These are phyloP conservation scores for Kradibia gibbosae DNA, from an alignment of 1,140 invertebrate species.

Conservation along the genomic window DNA sequence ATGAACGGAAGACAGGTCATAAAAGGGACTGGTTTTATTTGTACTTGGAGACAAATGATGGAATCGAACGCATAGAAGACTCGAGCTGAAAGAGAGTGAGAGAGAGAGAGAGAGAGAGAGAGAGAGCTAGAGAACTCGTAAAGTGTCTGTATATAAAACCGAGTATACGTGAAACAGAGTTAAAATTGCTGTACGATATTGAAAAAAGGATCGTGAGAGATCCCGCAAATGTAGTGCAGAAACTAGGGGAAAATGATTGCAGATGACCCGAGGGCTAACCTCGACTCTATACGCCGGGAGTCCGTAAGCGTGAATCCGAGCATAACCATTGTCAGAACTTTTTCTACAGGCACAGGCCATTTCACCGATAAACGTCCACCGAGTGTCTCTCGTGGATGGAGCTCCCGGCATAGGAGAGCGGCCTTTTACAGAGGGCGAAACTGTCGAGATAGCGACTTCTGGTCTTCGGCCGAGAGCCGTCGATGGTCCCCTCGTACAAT, in stretches of 20 bases:
- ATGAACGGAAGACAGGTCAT: neutral
- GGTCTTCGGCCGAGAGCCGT: too few relatives aligned
- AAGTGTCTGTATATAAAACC: conserved; percentile 30
- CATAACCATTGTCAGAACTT: conserved; percentile 28
- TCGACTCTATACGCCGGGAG: conserved; percentile 33
- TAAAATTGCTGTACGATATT: conserved; percentile 38
- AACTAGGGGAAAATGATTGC: conserved; percentile 20
- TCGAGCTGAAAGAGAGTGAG: neutral
- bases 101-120: too few relatives aligned
- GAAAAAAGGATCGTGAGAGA: conserved; percentile 40
- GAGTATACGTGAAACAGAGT: neutral
- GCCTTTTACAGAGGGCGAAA: too few relatives aligned
- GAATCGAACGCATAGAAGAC: neutral
- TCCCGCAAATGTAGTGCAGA: neutral
- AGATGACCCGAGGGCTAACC: conserved; percentile 8
- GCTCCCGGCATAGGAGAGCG: too few relatives aligned
- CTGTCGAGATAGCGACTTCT: too few relatives aligned
- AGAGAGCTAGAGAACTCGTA: conserved; percentile 2
- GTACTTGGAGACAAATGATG: neutral
- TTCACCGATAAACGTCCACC: too few relatives aligned
- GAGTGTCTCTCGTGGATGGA: too few relatives aligned
- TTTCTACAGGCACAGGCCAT: neutral
- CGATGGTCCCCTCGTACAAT: too few relatives aligned
- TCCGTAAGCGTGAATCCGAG: conserved; percentile 9
- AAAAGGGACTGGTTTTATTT: neutral